Evolutionary conservation across 1,140 invertebrate species (phyloP), one percentile per base, ranked within the genome.

Genomic region (Lineus longissimus): DNA sequence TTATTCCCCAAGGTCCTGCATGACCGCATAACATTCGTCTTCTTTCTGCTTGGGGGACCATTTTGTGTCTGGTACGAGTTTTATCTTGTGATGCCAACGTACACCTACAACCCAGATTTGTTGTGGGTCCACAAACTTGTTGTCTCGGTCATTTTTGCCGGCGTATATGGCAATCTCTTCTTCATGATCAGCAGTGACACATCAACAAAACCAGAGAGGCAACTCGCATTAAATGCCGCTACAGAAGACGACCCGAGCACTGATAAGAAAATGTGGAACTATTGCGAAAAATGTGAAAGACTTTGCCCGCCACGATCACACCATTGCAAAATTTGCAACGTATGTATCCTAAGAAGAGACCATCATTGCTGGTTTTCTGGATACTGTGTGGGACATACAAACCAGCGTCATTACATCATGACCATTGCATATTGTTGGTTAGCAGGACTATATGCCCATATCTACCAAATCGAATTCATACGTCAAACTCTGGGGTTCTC

Each of bases 301-400:
- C 62, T 69, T 36, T 40, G 27, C 0, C 76, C 75, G 0, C 68
- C 74, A 9, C 62, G 76, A 22, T 88, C 93, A 2, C 94, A 92
- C 88, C 95, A 98, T 77, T 98, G 95, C 74, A 82, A 86, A 55
- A 86, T 83, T 31, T 98, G 95, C 73, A 78, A 87, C 23, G 77
- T 79, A 0, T 98, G 95, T 75, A 89, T 97, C 54, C 77, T 96
- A 1, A 94, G 94, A 78, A 84, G 94, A 68, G 95, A 98, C 77
- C 95, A 98, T 81, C 95, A 98, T 77, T 98, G 95, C 76, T 88
- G 90, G 56, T 98, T 97, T 78, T 89, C 90, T 22, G 90, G 89
- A 9, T 90, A 89, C 74, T 97, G 95, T 81, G 84, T 97, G 27
- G 95, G 95, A 1, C 90, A 94, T 75, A 85, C 85, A 57, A 97